Base-by-base conservation (phyloP, 2,797 vertebrate species). In the Dipus sagitta region DNA sequence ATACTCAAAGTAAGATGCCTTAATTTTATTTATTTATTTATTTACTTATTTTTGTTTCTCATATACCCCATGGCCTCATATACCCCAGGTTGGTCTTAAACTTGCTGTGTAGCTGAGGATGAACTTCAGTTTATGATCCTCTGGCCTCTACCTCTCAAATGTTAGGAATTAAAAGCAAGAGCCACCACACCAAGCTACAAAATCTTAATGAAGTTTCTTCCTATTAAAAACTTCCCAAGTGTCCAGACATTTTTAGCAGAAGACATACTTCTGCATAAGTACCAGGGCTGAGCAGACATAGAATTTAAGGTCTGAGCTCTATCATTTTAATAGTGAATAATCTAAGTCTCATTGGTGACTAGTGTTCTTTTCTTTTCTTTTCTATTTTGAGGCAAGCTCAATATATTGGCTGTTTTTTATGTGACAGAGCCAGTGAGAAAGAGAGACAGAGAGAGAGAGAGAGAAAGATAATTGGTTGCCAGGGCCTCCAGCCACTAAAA, bases 171-270 rank as follows among this genome's bases (percentile, higher is more conserved):
- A 11, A 21, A 64, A 24, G 62, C 17, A 15, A 24, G 62, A 21
- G 62, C 17, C 20, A 64, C 54, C 52, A 62, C 11, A 62, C 32
- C 17, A 52, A 86, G 83, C 32, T 38, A 34, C 42, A 85, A 85
- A 88, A 26, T 8, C 28, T 30, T 58, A 30, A 84, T 70, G 30
- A 81, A n/a, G 14, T 65, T 74, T 92, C 76, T 71, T 70, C 17
- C n/a, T 78, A 32, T 8, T 24, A 62, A 87, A 94, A 81, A n/a
- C 15, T 77, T 78, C 32, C 64, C 42, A 20, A 75, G 9, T 4
- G 34, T 67, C 23, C 42, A 85, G 24, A 84, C 21, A 91, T n/a
- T 82, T 34, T 68, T 80, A 88, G 64, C 38, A 89, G 60, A 68
- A 83, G 75, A 76, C 42, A 2, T 82, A 85, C 68, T 38, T 94